Conservation (phyloP, 2,888 invertebrate species). For the Ormyrus pomaceus region DNA sequence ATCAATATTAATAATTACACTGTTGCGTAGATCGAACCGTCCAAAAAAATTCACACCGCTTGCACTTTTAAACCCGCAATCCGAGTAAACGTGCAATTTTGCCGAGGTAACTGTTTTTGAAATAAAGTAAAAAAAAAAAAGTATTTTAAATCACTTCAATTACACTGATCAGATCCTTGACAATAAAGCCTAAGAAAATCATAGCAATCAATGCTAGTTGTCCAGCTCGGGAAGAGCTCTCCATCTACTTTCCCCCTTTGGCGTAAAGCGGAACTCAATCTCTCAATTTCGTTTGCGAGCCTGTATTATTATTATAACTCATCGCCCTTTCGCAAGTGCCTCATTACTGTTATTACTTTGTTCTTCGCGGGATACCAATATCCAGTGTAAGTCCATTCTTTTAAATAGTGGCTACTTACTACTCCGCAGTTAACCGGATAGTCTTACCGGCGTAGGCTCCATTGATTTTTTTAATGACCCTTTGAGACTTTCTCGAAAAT, state of each 20-base stretch:
- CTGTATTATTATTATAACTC: constrained; percentile 44
- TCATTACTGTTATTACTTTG: constrained; percentile 44
- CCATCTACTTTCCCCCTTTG: constrained; percentile 15
- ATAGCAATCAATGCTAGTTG: neutral
- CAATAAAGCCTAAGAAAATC: constrained; percentile 29
- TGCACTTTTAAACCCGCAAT: too few relatives aligned
- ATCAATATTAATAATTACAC: too few relatives aligned
- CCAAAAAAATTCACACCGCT: too few relatives aligned
- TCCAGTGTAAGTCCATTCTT: neutral
- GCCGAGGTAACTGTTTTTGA: too few relatives aligned
- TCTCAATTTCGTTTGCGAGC: constrained; percentile 34
- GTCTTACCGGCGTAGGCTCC: neutral
- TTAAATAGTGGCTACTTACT: neutral
- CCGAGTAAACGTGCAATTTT: too few relatives aligned
- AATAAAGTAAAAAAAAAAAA: too few relatives aligned
- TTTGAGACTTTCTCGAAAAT: neutral
- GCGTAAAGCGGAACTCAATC: constrained; percentile 42
- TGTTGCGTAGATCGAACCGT: too few relatives aligned
- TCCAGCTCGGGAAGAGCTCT: constrained; percentile 2
- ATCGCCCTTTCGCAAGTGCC: constrained; percentile 49
- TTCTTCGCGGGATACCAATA: too few relatives aligned
- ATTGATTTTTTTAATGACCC: constrained; percentile 2
- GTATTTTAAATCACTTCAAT: neutral
- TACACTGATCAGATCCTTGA: constrained; percentile 33
- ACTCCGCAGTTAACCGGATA: constrained; percentile 3